Evolutionary conservation across 1,140 invertebrate genomes (phyloP).

Genomic region (Dolichoris vasculosae): DNA sequence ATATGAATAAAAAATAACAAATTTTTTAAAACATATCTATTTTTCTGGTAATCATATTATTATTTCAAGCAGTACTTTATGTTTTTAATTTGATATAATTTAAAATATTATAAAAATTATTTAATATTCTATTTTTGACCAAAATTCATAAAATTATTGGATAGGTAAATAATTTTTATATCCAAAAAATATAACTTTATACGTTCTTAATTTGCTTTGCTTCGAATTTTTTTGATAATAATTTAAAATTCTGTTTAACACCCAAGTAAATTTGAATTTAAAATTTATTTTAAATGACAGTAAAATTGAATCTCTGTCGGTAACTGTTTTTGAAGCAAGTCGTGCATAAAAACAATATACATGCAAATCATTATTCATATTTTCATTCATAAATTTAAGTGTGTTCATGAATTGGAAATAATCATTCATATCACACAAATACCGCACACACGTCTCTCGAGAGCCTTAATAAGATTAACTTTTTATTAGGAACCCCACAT

Average conservation of each 20-base stretch:
- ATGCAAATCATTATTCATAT: not conserved
- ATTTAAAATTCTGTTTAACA: not conserved
- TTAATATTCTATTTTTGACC: not conserved
- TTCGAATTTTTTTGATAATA: not conserved
- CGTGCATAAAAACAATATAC: not conserved
- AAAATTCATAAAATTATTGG: not conserved
- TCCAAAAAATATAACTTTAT: not conserved
- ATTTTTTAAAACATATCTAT: not conserved
- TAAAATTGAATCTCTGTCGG: constrained; percentile 10
- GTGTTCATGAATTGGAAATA: not conserved
- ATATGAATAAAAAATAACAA: not conserved
- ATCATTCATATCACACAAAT: not conserved
- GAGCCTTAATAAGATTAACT: constrained; percentile 14
- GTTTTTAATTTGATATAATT: not conserved
- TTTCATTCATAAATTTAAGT: not conserved
- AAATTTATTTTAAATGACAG: not conserved
- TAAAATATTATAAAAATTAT: not conserved
- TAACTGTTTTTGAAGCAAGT: not conserved
- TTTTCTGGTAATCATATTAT: not conserved
- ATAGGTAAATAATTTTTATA: not conserved
- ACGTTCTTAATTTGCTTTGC: not conserved
- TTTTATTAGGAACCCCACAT: constrained; percentile 46
- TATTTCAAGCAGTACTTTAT: not conserved
- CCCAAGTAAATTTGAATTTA: not conserved
- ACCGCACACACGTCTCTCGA: constrained; percentile 1